Evolutionary conservation across 2,797 vertebrate genomes (phyloP).

Genomic region (Hippocampus kuda): DNA sequence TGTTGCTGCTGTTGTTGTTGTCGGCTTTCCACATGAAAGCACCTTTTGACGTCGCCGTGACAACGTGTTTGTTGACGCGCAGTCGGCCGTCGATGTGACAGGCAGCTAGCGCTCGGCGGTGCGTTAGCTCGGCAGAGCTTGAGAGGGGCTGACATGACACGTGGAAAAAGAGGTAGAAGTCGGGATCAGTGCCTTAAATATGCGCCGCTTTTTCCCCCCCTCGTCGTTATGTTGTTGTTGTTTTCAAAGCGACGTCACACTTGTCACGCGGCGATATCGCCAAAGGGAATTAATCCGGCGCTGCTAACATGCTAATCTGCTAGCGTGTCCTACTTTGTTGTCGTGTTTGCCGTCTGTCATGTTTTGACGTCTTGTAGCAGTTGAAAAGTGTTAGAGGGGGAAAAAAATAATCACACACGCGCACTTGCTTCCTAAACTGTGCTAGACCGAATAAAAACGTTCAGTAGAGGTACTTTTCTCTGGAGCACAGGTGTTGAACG

Average conservation of each 20-base stretch:
- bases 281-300: conserved; percentile 5
- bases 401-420: neutral
- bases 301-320: conserved; percentile 9
- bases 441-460: neutral
- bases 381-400: neutral
- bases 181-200: conserved; percentile 1
- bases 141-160: neutral
- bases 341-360: conserved; percentile 1
- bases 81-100: neutral
- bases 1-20: neutral
- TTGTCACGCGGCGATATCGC: neutral
- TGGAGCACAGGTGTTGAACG: too few species aligned
- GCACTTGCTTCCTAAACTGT: neutral
- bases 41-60: conserved; percentile 1
- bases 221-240: neutral
- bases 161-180: neutral
- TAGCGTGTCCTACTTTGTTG: conserved; percentile 6
- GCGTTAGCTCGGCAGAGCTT: neutral
- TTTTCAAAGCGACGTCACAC: neutral
- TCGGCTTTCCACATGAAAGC: conserved; percentile 5
- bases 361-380: neutral
- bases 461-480: neutral
- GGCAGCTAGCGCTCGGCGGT: neutral
- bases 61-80: conserved; percentile 10
- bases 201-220: neutral